Percentiles rank a stretch among this genome's conserved stretches.
phyloP scores from a whole-genome alignment of 2,797 vertebrate genomes.

The Paguma larvata region DNA sequence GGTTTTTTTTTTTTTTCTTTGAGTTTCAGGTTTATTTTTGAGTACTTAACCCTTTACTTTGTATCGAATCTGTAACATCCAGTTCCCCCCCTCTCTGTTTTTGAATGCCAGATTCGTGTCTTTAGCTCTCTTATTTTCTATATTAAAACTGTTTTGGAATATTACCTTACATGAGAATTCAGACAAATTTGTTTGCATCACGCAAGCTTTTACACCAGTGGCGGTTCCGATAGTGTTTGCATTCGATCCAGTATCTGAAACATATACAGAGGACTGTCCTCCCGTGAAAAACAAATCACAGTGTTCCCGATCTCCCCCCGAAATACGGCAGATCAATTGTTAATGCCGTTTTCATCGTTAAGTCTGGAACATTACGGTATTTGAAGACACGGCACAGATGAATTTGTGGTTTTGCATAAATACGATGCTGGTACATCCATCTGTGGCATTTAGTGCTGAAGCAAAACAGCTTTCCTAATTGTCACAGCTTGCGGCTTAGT shows the following conservation, averaged over 20 bases:
- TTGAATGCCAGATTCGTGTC: slow-evolving; percentile 43
- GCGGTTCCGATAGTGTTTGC: slow-evolving; percentile 27
- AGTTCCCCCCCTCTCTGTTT: neutral
- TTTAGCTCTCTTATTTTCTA: slow-evolving; percentile 51
- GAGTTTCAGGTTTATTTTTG: slow-evolving; percentile 67
- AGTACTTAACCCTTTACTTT: slow-evolving; percentile 16
- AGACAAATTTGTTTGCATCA: neutral
- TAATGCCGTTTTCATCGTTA: slow-evolving; percentile 58
- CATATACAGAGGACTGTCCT: neutral
- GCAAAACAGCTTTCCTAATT: slow-evolving; percentile 71
- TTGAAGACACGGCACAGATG: slow-evolving; percentile 54
- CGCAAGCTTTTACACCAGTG: slow-evolving; percentile 35
- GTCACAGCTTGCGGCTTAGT: slow-evolving; percentile 78
- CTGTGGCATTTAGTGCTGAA: slow-evolving; percentile 68
- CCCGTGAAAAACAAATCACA: slow-evolving; percentile 15
- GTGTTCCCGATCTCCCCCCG: neutral
- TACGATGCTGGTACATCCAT: slow-evolving; percentile 58
- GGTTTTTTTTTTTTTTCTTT: neutral
- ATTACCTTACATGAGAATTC: slow-evolving; percentile 51
- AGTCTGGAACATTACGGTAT: slow-evolving; percentile 43
- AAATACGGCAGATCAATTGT: slow-evolving; percentile 49
- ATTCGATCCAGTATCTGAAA: slow-evolving; percentile 5
- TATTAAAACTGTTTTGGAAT: slow-evolving; percentile 42
- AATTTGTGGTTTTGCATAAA: slow-evolving; percentile 66
- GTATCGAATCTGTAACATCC: slow-evolving; percentile 14